Evolutionary conservation across 2,113 vertebrate species (phyloP), one percentile per base, ranked within the genome.

Genomic region (Pogonocichla stellata): DNA sequence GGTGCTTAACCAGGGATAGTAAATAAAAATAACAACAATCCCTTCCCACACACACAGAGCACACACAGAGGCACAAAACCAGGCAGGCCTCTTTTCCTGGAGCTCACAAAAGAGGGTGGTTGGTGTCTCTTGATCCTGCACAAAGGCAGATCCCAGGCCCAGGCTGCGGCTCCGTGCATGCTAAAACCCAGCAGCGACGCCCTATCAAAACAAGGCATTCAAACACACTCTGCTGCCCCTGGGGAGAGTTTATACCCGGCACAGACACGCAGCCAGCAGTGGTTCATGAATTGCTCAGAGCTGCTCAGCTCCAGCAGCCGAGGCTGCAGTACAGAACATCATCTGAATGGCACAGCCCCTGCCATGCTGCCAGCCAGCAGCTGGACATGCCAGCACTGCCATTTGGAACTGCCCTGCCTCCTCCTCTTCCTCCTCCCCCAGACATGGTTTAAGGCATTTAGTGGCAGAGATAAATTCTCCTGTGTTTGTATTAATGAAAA

Each of bases 1-100:
- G 19, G 60, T 58, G 64, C 57, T 93, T 90, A 97, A 88, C 60
- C n/a, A 45, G 47, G 31, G 43, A 66, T 8, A 80, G 95, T 92
- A 93, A 94, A 95, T 79, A 92, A 95, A 93, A 97, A 92, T n/a
- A 95, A 86, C 75, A 90, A 43, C 69, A 78, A 48, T 73, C 38
- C 24, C 47, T 86, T 88, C 71, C 79, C 85, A 86, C 62, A 26
- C 19, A 50, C 29, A 23, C 16, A 26, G 20, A 29, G 61, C 23
- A 28, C 20, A 43, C 58, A 20, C 5, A 22, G 47, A 54, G 54
- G 34, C 40, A 72, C 60, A 7, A 11, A 57, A 33, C 3, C 23
- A 69, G 65, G 64, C 90, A 86, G 51, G 86, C 14, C 54, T 23
- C 0, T 51, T 78, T 58, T 75, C 69, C 65, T 38, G 69, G 71